A percentile compares a stretch with the other conserved stretches of the same genome.
These are phyloP conservation scores for Grammomys dolichurus DNA, from an alignment of 2,113 vertebrate species.

Conservation along the genomic window DNA sequence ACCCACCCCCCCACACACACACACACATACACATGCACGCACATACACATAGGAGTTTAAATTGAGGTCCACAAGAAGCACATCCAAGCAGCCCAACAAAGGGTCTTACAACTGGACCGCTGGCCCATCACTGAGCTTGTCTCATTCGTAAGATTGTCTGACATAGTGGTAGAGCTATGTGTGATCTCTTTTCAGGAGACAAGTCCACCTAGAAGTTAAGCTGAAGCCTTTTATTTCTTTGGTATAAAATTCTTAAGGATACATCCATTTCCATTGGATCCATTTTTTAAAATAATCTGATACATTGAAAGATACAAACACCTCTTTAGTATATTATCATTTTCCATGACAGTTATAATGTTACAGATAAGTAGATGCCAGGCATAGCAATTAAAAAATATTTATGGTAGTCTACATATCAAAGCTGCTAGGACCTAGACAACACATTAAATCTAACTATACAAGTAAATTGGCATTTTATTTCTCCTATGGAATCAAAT, in stretches of 20 bases:
- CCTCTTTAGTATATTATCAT: neutral
- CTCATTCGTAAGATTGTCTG: neutral
- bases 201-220: neutral
- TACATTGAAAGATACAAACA: neutral
- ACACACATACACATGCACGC: neutral
- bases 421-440: neutral
- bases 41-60: neutral
- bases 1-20: neutral
- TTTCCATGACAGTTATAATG: neutral
- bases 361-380: neutral
- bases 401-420: neutral
- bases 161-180: neutral
- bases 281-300: neutral
- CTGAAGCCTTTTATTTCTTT: neutral
- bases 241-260: neutral
- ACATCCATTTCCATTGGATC: neutral
- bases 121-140: neutral
- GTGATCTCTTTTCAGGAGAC: neutral
- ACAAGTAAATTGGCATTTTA: neutral
- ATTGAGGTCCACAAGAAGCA: neutral
- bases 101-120: neutral
- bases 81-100: neutral
- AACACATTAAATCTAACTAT: neutral
- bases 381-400: neutral
- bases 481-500: neutral